Base-by-base conservation (phyloP, 1,140 invertebrate genomes). In the Conus ventricosus region DNA sequence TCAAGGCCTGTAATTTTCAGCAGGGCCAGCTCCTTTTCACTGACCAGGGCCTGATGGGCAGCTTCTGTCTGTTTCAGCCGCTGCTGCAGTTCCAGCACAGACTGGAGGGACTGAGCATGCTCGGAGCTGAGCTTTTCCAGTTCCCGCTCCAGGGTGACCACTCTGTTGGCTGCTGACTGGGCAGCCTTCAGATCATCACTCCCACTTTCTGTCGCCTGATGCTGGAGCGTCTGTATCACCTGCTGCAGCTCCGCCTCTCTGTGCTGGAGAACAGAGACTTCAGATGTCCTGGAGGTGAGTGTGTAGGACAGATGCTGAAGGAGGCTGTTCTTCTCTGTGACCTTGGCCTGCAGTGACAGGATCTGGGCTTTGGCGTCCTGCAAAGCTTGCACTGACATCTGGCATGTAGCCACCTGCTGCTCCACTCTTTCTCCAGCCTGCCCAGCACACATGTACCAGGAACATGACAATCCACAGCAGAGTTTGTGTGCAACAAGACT, bases 321-420 rank as follows among this genome's bases (percentile, higher is more conserved):
- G 51, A 92, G 84, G 25, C 88, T 81, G 80, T 93, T 91, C 81
- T 93, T 93, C 17, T 91, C 87, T 11, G 86, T 87, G 57, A 94
- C 89, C 55, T 87, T 87, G 63, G 88, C 81, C 86, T 93, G 91
- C 17, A 94, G 91, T 11, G 81, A 71, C 27, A 91, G 27, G 15
- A 94, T 93, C 81, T 94, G 91, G 39, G 81, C 85, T 85, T 91
- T 93, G 1, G 93, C 92, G 17, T 92, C 88, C n/a, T 89, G 88
- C 15, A 94, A 82, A 15, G 92, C 91, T 25, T 91, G 90, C 15
- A 91, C 89, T 13, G 91, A 92, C 20, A 89, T 57, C 17, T 82
- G 80, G 67, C 92, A 91, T 82, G 91, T 90, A 8, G 87, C 76
- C 23, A 83, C 87, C 86, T 94, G 94, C 55, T 88, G 88, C 27